These are phyloP conservation scores for Gila robusta DNA, from an alignment of 2,797 vertebrate genomes.

Conservation along the genomic window DNA sequence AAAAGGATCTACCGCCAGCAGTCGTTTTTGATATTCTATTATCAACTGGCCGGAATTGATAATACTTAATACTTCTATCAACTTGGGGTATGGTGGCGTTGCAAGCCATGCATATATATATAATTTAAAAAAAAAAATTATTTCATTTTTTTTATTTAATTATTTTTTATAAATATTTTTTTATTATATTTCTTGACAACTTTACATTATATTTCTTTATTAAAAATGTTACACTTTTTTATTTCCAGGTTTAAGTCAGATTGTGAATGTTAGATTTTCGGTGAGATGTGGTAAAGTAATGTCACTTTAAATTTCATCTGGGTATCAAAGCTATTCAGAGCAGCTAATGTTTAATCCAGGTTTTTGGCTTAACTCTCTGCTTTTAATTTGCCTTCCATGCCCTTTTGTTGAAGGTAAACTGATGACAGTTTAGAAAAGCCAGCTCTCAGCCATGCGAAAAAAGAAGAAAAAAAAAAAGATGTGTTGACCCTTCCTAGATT, in stretches of 20 bases:
- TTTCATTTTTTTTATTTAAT: not conserved
- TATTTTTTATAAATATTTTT: not conserved
- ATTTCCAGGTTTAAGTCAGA: not conserved
- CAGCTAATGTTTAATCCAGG: conserved; percentile 38
- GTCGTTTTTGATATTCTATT: too few species aligned
- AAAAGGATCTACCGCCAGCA: too few species aligned
- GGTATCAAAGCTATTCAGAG: conserved; percentile 4
- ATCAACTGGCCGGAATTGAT: too few species aligned
- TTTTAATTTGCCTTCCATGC: conserved; percentile 83
- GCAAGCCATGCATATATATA: not conserved
- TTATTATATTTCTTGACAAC: not conserved
- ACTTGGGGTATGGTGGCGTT: not conserved
- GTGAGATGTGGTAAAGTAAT: not conserved
- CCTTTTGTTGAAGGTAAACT: conserved; percentile 94
- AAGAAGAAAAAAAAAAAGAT: conserved; percentile 71
- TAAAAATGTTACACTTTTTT: not conserved
- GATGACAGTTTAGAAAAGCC: conserved; percentile 84
- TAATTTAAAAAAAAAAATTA: too few species aligned
- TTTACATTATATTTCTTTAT: not conserved
- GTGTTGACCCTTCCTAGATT: conserved; percentile 96
- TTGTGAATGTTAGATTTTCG: not conserved
- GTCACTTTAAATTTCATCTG: not conserved
- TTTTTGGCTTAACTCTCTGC: conserved; percentile 72
- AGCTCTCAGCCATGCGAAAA: conserved; percentile 75
- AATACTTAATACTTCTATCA: not conserved